Percentiles rank a stretch among this genome's conserved stretches.
phyloP scores from a whole-genome alignment of 1,140 invertebrate genomes.

The Himalopsyche phryganea region DNA sequence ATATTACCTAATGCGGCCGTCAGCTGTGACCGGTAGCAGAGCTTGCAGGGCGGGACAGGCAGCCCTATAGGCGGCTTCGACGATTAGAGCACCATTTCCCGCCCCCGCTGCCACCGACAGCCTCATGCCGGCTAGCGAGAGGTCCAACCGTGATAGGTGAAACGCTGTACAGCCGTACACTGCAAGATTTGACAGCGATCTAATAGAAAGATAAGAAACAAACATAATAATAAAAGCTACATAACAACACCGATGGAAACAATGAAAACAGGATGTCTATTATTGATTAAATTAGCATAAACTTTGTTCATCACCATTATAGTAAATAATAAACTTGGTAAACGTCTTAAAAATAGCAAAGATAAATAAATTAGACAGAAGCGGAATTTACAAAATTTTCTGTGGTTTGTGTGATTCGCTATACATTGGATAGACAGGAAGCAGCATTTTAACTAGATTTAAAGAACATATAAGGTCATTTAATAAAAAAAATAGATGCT shows the following conservation, averaged over 20 bases:
- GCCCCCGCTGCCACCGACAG: constrained; percentile 19
- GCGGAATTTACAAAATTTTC: no score
- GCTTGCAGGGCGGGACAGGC: constrained; percentile 24
- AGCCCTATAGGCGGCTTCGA: constrained; percentile 22
- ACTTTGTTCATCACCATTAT: no score
- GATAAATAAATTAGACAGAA: no score
- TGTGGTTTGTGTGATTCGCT: no score
- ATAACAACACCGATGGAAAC: no score
- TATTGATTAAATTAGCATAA: no score
- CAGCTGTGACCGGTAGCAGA: constrained; percentile 27
- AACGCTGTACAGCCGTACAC: constrained; percentile 27
- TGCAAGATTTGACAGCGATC: constrained; percentile 21
- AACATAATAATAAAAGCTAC: neutral
- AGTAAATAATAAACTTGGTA: no score
- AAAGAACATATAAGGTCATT: no score
- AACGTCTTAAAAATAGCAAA: no score
- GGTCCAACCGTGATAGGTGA: constrained; percentile 25
- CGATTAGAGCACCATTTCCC: constrained; percentile 21
- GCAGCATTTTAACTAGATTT: no score
- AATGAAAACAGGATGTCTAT: neutral
- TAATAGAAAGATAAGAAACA: neutral
- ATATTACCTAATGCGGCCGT: constrained; percentile 24
- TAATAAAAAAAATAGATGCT: no score
- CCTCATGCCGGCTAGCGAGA: constrained; percentile 22
- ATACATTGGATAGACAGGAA: no score